A percentile compares a stretch with the other conserved stretches of the same genome.
phyloP scores from a whole-genome alignment of 2,113 vertebrate species.

The Asarcornis scutulata region DNA sequence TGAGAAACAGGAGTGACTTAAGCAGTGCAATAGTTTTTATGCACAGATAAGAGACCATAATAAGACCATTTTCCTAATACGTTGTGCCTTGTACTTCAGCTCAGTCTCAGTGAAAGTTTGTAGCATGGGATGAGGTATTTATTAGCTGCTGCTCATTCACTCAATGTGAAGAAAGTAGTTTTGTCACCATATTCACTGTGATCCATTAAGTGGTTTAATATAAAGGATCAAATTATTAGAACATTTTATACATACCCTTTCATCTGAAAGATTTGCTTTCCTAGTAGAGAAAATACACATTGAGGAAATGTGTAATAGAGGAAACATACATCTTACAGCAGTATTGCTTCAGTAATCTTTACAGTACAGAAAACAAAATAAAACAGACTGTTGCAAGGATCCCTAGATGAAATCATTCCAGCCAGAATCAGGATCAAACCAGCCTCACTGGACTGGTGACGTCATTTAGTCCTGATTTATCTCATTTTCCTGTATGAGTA shows the following conservation, averaged over 20 bases:
- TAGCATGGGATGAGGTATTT: neutral
- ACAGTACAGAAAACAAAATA: neutral
- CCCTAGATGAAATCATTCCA: neutral
- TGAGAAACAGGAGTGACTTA: neutral
- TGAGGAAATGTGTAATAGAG: too few species aligned
- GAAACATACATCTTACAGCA: neutral
- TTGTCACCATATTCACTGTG: neutral
- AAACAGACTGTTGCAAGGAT: neutral
- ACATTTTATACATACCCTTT: neutral
- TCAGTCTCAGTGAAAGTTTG: neutral
- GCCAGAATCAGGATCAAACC: neutral
- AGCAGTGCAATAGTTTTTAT: neutral
- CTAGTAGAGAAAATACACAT: neutral
- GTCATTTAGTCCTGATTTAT: neutral
- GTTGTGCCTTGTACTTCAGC: neutral
- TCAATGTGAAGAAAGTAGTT: neutral
- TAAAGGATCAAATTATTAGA: neutral
- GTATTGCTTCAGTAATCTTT: neutral
- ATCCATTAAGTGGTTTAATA: neutral
- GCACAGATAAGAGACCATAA: too few species aligned
- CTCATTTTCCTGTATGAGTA: neutral
- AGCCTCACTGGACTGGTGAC: neutral
- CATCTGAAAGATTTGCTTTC: neutral
- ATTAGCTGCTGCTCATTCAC: neutral
- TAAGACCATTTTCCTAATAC: neutral